Base-by-base conservation (phyloP, 2,888 invertebrate genomes). In the Clostera curtula region DNA sequence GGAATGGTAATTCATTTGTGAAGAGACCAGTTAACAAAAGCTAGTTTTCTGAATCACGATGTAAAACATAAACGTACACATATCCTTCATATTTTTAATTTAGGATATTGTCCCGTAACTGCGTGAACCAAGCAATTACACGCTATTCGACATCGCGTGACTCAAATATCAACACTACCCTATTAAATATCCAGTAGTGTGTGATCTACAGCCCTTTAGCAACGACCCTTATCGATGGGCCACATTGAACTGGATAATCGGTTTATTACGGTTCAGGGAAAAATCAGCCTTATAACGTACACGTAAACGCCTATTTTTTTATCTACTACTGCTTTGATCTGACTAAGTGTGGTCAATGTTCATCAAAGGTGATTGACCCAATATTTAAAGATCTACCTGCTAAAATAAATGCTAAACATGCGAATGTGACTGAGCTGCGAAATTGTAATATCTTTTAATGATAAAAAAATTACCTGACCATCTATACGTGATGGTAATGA, bases 301-400 rank as follows among this genome's bases (percentile, higher is more conserved):
- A 30, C 3, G 1, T 26, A 42, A 60, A 43, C 31, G 46, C 5
- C 12, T 28, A 39, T 37, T 38, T 50, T 52, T 15, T 19, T 12
- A 12, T 33, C 24, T 18, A 27, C 24, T 17, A 3, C 1, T 13
- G 38, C 27, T 36, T 41, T 41, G 20, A 41, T 25, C 35, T 38
- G 48, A 38, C 40, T 39, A 40, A 37, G 40, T 39, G 38, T 53
- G 45, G 53, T 36, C n/a, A n/a, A n/a, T n/a, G n/a, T n/a, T n/a
- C 49, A 51, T 56, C 45, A 47, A 40, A 52, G 61, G 61, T 67
- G 56, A 62, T 46, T 45, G 59, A 49, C 53, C 57, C 36, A 49
- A 50, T 50, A 49, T 46, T 46, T 33, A 36, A 34, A 27, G 38
- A 49, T 45, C 47, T 48, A 48, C 37, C 38, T 44, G 26, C 47